Evolutionary conservation across 2,888 invertebrate genomes (phyloP), one percentile per base, ranked within the genome.

Genomic region (Chesias legatella): DNA sequence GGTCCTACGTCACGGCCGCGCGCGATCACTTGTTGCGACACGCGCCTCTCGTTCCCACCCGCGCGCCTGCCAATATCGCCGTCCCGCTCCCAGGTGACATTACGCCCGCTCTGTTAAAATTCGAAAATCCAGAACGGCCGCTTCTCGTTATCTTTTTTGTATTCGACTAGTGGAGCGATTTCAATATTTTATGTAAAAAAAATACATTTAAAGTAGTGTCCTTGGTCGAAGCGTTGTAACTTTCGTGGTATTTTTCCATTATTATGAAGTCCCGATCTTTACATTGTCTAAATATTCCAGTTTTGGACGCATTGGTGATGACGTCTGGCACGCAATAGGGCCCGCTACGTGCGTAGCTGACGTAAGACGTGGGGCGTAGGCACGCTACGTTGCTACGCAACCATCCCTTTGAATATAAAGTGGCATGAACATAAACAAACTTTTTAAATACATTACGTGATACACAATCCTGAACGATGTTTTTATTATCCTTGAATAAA

Each of bases 1-100:
- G 84, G 78, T 67, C 76, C 52, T 90, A 91, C 91, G 91, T 91
- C 90, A 91, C 75, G 75, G 55, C 65, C 65, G 64, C 68, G 67
- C 58, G 48, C 57, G 54, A 58, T 59, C 62, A 82, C 85, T 81
- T 86, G 85, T 86, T 85, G 85, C 85, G 77, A 82, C 65, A 79
- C 65, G 61, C 50, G 51, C 51, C 44, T 77, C 77, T 48, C 69
- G 33, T 53, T 81, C 74, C 27, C 51, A 36, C 67, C 3, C 7
- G 47, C 27, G 28, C 1, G 46, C 58, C 43, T 25, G 37, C 3
- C 46, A 62, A 61, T 83, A 75, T 66, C 58, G 61, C 63, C 56
- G 49, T 83, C 84, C 75, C 80, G 62, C 58, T 76, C 63, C 23
- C 48, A 63, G 64, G 67, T 79, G 76, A 75, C 69, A 70, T 63